Conservation (phyloP, 2,113 vertebrate species). For the Lethenteron camtschaticum region DNA sequence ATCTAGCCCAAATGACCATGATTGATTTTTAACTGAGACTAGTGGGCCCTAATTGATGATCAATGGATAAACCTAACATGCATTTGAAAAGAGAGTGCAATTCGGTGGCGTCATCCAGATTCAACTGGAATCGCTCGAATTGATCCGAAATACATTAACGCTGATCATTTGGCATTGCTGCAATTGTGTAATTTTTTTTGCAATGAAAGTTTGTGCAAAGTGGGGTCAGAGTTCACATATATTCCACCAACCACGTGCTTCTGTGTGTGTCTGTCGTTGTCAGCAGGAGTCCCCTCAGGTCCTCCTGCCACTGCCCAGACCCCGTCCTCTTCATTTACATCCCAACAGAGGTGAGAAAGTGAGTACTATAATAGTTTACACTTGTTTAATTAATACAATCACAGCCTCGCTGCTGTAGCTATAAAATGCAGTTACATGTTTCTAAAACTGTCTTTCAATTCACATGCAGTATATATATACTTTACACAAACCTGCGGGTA, state of each 20-base stretch:
- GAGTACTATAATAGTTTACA: neutral
- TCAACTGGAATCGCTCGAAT: no score
- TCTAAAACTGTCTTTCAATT: neutral
- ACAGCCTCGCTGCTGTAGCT: neutral
- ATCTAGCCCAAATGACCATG: no score
- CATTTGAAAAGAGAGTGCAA: no score
- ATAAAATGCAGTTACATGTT: neutral
- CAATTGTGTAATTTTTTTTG: conserved; percentile 1
- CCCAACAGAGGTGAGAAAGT: conserved; percentile 5
- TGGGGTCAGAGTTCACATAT: neutral
- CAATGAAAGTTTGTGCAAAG: neutral
- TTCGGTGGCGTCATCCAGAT: no score
- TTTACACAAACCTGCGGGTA: neutral
- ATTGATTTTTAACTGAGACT: no score
- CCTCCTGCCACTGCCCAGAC: neutral
- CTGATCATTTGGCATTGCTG: neutral
- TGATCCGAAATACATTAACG: no score
- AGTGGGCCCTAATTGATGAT: no score
- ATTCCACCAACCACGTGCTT: neutral
- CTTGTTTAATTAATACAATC: neutral
- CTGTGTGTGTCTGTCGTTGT: neutral
- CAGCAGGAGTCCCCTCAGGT: conserved; percentile 2
- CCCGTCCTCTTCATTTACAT: conserved; percentile 2
- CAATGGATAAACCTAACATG: no score
- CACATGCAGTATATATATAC: neutral